A percentile compares a stretch with the other conserved stretches of the same genome.
Evolutionary conservation across 1,140 invertebrate genomes (phyloP).

Genomic region (Cyphomyrmex costatus): DNA sequence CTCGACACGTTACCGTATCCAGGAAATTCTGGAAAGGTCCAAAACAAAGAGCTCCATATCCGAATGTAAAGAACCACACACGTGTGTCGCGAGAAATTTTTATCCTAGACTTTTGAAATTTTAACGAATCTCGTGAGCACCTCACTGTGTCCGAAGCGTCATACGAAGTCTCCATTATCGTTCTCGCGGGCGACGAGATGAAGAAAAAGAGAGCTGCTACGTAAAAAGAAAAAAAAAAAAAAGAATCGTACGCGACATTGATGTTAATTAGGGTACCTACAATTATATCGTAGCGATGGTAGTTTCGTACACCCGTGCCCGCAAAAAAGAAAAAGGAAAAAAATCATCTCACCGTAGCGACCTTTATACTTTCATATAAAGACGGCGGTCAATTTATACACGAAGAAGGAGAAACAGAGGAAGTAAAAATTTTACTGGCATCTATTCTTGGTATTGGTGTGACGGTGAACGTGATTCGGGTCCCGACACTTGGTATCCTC

Average conservation of each 20-base stretch:
- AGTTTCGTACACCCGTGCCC: constrained; percentile 60
- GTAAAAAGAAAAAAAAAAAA: constrained; percentile 17
- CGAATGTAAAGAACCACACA: not conserved
- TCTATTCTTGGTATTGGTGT: constrained; percentile 52
- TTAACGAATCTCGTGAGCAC: not conserved
- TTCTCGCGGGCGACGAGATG: constrained; percentile 11
- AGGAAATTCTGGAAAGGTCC: constrained; percentile 3
- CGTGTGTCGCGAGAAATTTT: constrained; percentile 2
- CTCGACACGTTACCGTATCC: not conserved
- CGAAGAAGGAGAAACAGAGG: not conserved
- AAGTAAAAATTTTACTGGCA: constrained; percentile 42
- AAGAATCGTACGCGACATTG: constrained; percentile 56
- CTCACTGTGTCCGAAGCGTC: not conserved
- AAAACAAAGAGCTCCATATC: not conserved
- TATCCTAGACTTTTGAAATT: not conserved
- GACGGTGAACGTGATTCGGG: constrained; percentile 38
- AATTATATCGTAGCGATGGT: constrained; percentile 58
- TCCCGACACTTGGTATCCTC: not conserved
- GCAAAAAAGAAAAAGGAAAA: constrained; percentile 4
- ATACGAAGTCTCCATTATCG: not conserved
- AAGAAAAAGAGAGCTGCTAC: constrained; percentile 12
- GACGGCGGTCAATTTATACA: constrained; percentile 35
- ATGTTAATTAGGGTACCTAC: constrained; percentile 63
- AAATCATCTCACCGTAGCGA: constrained; percentile 41
- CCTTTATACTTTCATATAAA: constrained; percentile 70